Evolutionary conservation across 2,797 vertebrate genomes (phyloP), one percentile per base, ranked within the genome.

Genomic region (Mus spretus): DNA sequence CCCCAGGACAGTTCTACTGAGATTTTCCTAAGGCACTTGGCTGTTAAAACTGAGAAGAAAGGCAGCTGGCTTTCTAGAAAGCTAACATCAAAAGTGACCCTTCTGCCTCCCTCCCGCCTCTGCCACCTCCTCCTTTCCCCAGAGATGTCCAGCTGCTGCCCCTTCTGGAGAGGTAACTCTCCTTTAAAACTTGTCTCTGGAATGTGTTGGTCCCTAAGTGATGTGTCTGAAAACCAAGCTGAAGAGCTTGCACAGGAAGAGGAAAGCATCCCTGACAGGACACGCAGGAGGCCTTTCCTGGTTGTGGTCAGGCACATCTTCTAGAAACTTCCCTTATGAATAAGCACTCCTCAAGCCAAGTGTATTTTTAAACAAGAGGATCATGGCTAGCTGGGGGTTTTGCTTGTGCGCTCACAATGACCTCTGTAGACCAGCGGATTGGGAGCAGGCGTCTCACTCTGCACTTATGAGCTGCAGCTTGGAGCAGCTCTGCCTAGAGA

Each of bases 291-390:
- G 57, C 89, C 63, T 26, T 90, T 95, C 89, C 93, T 34, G 72
- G 85, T 78, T 83, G 94, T 63, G 77, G 53, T 93, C 13, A 7
- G 81, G 44, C 96, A 74, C 37, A 15, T 82, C 82, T 22, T 86
- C 47, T 4, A 0, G 79, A 93, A 95, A 87, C 97, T 97, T 95
- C 86, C 72, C 44, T 72, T 90, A 34, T 12, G 83, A 67, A 3
- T 90, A 37, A 77, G 59, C 47, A 87, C 94, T 96, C 96, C 87
- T 79, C 67, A 80, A 50, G 83, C 67, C 90, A 75, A 85, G 94
- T 78, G 17, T 79, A 79, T 79, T 93, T 97, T 94, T 96, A 94
- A 93, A 93, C 97, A 86, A 91, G 85, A n/a, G 67, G 91, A 28
- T 93, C 31, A 0, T 11, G 15, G 28, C 31, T 57, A 34, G 75